phyloP scores from a whole-genome alignment of 2,797 vertebrate species.

The Synanceia verrucosa region DNA sequence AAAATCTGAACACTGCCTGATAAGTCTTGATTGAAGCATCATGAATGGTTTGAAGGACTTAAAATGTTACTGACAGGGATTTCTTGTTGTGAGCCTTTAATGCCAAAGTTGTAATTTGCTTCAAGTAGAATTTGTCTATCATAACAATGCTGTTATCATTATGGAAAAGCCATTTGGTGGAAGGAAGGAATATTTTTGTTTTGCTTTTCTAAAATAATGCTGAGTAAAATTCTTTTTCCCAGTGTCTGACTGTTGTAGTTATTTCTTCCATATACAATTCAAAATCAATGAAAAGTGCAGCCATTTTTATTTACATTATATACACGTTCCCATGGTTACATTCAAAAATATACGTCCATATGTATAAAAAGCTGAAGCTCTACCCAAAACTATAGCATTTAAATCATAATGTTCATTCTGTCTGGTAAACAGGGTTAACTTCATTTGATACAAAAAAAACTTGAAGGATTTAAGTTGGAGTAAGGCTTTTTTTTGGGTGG shows the following conservation, averaged over 20 bases:
- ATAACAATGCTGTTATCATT: conserved; percentile 9
- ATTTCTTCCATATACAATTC: background rate
- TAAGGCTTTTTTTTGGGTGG: background rate
- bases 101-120: conserved; percentile 30
- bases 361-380: conserved; percentile 31
- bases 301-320: conserved; percentile 78
- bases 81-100: conserved; percentile 21
- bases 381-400: conserved; percentile 19
- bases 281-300: conserved; percentile 53
- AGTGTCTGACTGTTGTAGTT: background rate
- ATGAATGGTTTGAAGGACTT: background rate
- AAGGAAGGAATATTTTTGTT: conserved; percentile 28
- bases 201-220: conserved; percentile 37
- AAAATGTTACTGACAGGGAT: conserved; percentile 24
- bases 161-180: conserved; percentile 23
- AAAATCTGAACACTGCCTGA: background rate
- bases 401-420: conserved; percentile 43
- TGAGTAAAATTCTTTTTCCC: conserved; percentile 45
- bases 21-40: background rate
- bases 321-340: conserved; percentile 69
- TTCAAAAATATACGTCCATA: conserved; percentile 59
- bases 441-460: background rate
- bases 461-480: background rate
- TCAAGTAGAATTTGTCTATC: conserved; percentile 27
- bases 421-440: conserved; percentile 8